Evolutionary conservation across 2,797 vertebrate species (phyloP).

Genomic region (Rhynchonycteris naso): DNA sequence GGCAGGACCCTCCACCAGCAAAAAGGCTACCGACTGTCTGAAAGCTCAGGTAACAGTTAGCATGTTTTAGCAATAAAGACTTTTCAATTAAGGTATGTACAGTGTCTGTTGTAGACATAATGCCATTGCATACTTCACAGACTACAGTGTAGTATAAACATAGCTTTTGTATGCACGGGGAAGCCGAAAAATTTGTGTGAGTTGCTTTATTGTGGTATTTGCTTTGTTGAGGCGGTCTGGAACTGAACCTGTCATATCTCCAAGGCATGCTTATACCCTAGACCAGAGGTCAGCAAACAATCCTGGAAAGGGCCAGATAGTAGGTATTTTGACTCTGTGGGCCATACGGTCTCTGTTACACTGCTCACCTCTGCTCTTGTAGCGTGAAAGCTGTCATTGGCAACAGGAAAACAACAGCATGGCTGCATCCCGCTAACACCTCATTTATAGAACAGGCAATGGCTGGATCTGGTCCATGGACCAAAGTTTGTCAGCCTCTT

Average conservation of each 20-base stretch:
- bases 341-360: not conserved
- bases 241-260: not conserved
- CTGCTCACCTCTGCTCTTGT: not conserved
- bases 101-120: not conserved
- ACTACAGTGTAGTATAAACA: not conserved
- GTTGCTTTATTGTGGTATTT: not conserved
- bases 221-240: not conserved
- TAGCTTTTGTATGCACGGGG: not conserved
- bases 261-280: not conserved
- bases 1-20: not conserved
- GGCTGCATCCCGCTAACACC: not conserved
- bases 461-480: not conserved
- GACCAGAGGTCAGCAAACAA: not conserved
- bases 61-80: not conserved
- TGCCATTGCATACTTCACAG: not conserved
- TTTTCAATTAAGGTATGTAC: not conserved
- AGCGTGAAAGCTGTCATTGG: not conserved
- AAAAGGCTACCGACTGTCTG: not conserved
- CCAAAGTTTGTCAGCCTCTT: not conserved
- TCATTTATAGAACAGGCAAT: not conserved
- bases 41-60: not conserved
- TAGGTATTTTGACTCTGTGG: not conserved
- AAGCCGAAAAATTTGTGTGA: not conserved
- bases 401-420: not conserved
- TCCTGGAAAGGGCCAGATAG: not conserved